Conservation (phyloP, 2,888 invertebrate species). For the Balanococcus diminutus region DNA sequence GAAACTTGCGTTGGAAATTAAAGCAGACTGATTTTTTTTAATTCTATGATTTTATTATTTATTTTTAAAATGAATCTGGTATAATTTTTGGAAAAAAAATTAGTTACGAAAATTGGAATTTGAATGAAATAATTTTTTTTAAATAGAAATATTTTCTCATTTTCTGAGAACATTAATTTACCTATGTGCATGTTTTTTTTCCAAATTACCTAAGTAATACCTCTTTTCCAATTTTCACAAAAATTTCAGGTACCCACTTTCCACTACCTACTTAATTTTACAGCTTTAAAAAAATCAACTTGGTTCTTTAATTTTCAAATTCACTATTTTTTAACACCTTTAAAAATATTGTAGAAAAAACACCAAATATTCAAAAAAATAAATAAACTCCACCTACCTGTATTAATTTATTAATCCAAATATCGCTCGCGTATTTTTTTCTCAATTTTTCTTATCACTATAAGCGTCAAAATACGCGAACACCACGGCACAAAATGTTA, state of each 20-base stretch:
- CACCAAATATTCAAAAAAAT: not conserved
- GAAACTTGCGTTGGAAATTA: not conserved
- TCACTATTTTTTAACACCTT: not conserved
- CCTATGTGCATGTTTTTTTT: too few relatives aligned
- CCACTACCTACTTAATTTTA: not conserved
- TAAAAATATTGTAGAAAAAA: too few relatives aligned
- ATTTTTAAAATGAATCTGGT: too few relatives aligned
- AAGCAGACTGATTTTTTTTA: not conserved
- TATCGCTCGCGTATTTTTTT: not conserved
- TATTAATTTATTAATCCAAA: not conserved
- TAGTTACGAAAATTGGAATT: too few relatives aligned
- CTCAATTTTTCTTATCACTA: conserved; percentile 5
- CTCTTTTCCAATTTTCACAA: too few relatives aligned
- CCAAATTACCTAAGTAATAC: too few relatives aligned
- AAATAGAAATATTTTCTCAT: too few relatives aligned
- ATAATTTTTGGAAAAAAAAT: too few relatives aligned
- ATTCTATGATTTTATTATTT: too few relatives aligned
- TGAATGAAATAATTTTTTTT: too few relatives aligned
- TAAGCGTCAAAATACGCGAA: conserved; percentile 1
- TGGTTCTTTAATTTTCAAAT: too few relatives aligned
- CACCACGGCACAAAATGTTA: not conserved
- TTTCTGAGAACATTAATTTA: too few relatives aligned
- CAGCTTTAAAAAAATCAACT: not conserved
- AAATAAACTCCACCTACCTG: not conserved
- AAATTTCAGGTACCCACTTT: not conserved